These are phyloP conservation scores for Microtus richardsoni DNA, from an alignment of 2,113 vertebrate genomes.

Conservation along the genomic window DNA sequence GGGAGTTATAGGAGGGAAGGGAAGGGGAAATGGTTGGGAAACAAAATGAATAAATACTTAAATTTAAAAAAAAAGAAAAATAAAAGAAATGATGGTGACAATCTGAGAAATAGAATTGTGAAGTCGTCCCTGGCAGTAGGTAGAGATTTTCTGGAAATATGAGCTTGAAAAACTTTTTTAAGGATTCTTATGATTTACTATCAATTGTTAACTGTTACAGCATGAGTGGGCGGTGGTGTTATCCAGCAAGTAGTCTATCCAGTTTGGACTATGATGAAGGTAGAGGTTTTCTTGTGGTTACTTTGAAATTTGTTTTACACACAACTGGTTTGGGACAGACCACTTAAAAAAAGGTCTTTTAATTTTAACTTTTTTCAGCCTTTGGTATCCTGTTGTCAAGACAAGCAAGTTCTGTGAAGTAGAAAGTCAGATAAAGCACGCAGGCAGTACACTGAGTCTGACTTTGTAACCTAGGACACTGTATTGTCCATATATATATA, in stretches of 20 bases:
- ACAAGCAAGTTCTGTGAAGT: neutral
- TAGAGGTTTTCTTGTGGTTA: neutral
- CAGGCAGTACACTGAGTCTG: too few species aligned
- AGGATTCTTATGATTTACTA: neutral
- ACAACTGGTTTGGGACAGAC: neutral
- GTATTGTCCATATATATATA: too few species aligned
- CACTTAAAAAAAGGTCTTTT: neutral
- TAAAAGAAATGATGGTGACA: neutral
- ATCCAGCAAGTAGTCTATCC: neutral
- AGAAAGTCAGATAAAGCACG: neutral
- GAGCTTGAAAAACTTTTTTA: neutral
- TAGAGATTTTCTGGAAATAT: neutral
- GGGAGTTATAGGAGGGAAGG: too few species aligned
- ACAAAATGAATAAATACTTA: too few species aligned
- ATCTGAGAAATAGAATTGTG: neutral
- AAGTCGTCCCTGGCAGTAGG: neutral
- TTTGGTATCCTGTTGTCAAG: neutral
- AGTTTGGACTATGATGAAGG: neutral
- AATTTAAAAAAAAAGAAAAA: neutral
- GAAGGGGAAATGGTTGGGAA: too few species aligned
- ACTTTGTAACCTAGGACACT: neutral
- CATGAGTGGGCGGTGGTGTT: accelerated
- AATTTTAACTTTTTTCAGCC: neutral
- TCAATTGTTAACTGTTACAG: neutral
- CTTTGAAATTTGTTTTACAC: neutral